Conservation (phyloP, 2,113 vertebrate genomes). For the Castor canadensis region DNA sequence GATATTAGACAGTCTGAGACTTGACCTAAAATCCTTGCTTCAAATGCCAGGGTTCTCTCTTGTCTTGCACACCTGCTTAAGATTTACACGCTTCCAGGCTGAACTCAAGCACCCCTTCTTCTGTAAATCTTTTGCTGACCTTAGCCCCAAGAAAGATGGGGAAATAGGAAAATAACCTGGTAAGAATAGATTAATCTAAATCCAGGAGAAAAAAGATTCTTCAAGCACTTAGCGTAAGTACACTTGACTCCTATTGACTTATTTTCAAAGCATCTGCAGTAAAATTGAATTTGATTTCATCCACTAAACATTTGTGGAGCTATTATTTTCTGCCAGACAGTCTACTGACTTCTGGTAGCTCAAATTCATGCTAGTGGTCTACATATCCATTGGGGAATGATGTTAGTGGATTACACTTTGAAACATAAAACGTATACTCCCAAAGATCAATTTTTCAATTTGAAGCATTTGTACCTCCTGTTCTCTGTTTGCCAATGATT, state of each 20-base stretch:
- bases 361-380: not conserved
- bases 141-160: not conserved
- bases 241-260: not conserved
- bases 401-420: not conserved
- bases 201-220: not conserved
- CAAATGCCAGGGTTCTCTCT: not conserved
- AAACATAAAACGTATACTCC: not conserved
- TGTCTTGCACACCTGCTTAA: not conserved
- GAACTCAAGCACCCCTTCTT: not conserved
- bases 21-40: not conserved
- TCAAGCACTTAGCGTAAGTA: not conserved
- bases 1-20: not conserved
- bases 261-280: not conserved
- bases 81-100: not conserved
- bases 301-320: not conserved
- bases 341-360: not conserved
- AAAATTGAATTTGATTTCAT: not conserved
- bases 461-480: conserved; percentile 84
- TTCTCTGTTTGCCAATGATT: conserved; percentile 85
- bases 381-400: not conserved
- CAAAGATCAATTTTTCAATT: not conserved
- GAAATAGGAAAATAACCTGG: not conserved
- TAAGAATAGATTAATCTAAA: not conserved
- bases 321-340: not conserved
- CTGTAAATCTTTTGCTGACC: not conserved